Evolutionary conservation across 2,113 vertebrate genomes (phyloP).

Genomic region (Neodon shergylaensis): DNA sequence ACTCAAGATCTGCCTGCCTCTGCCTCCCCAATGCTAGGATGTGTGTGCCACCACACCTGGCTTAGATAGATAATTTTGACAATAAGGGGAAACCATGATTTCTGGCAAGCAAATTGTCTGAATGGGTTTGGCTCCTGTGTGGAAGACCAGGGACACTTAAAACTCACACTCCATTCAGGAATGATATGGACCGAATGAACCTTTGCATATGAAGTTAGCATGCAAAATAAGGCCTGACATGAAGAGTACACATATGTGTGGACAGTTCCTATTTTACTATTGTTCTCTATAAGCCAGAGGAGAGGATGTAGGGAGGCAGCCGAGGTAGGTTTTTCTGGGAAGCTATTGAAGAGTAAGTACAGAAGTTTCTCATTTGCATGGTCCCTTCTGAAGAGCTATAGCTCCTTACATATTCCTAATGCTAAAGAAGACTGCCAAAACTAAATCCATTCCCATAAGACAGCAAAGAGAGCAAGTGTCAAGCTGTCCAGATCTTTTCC

Average conservation of each 20-base stretch:
- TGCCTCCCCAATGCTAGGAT: background rate
- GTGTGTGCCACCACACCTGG: background rate
- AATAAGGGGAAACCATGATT: background rate
- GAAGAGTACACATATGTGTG: background rate
- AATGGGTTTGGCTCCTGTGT: background rate
- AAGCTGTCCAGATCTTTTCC: background rate
- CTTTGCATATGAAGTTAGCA: background rate
- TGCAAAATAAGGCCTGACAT: background rate
- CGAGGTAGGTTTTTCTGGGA: background rate
- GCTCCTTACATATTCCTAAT: background rate
- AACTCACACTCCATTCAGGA: background rate
- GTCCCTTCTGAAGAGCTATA: background rate
- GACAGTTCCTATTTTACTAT: background rate
- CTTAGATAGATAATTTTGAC: background rate
- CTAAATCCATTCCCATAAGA: background rate
- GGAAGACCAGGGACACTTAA: background rate
- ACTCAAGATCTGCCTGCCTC: background rate
- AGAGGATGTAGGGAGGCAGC: background rate
- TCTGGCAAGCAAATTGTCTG: background rate
- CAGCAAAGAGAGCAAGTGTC: background rate
- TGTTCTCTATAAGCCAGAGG: background rate
- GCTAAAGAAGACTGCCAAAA: background rate
- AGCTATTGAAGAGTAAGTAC: background rate
- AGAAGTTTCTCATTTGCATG: background rate
- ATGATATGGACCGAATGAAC: background rate